Evolutionary conservation across 1,140 invertebrate species (phyloP).

Genomic region (Acyrthosiphon pisum): DNA sequence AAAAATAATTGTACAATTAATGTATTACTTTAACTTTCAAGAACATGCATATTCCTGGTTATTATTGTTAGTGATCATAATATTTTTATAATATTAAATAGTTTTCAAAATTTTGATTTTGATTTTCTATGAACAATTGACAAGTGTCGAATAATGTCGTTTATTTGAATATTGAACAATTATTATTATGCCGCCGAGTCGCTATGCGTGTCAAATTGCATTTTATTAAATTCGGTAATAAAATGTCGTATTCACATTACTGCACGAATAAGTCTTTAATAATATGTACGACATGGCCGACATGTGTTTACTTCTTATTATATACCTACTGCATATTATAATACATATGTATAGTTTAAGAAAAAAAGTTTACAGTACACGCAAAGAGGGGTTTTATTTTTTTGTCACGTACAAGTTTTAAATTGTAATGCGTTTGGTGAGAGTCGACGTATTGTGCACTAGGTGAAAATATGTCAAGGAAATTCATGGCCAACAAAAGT

Average conservation of each 20-base stretch:
- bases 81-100: neutral
- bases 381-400: neutral
- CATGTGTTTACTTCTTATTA: neutral
- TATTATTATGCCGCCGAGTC: neutral
- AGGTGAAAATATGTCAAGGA: constrained; percentile 1
- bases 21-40: neutral
- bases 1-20: neutral
- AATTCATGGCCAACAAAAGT: constrained; percentile 16
- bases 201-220: neutral
- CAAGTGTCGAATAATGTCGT: too few species aligned
- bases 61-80: neutral
- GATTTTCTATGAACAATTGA: neutral
- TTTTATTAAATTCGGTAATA: neutral
- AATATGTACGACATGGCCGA: neutral
- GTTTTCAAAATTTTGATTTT: neutral
- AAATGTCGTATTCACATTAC: neutral
- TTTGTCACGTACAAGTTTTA: neutral
- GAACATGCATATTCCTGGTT: neutral
- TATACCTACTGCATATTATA: neutral
- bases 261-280: neutral
- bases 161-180: neutral
- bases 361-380: neutral
- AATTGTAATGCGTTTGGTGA: neutral
- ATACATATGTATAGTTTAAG: neutral
- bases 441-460: neutral